These are phyloP conservation scores for Diglossa cyanea DNA, from an alignment of 2,797 vertebrate species.

Conservation along the genomic window DNA sequence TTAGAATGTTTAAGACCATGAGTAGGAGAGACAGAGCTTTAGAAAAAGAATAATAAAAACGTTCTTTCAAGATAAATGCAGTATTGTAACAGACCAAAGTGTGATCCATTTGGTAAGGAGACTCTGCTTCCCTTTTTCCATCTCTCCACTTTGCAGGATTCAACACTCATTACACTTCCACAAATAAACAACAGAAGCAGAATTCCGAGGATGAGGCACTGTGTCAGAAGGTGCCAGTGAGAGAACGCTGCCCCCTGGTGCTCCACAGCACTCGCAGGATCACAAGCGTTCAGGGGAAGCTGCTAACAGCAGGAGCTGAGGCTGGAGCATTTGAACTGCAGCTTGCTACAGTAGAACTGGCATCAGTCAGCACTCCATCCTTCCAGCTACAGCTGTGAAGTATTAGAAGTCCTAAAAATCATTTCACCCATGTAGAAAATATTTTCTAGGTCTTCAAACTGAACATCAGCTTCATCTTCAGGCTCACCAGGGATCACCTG, in stretches of 20 bases:
- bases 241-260: not conserved
- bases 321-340: not conserved
- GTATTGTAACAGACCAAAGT: not conserved
- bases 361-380: not conserved
- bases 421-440: not conserved
- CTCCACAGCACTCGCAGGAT: not conserved
- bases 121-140: not conserved
- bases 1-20: not conserved
- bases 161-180: not conserved
- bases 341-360: not conserved
- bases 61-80: not conserved
- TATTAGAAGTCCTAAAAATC: not conserved
- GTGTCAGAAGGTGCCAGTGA: not conserved
- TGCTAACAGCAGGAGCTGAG: not conserved
- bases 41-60: not conserved
- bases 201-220: rapidly evolving
- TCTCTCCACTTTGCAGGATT: not conserved
- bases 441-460: not conserved
- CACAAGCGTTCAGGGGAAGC: rapidly evolving
- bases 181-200: not conserved
- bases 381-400: not conserved
- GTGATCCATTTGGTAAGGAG: not conserved
- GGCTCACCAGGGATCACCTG: not conserved
- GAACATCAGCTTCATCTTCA: not conserved
- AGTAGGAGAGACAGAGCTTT: not conserved